These are phyloP conservation scores for Microplitis mediator DNA, from an alignment of 1,140 invertebrate species.

Conservation along the genomic window DNA sequence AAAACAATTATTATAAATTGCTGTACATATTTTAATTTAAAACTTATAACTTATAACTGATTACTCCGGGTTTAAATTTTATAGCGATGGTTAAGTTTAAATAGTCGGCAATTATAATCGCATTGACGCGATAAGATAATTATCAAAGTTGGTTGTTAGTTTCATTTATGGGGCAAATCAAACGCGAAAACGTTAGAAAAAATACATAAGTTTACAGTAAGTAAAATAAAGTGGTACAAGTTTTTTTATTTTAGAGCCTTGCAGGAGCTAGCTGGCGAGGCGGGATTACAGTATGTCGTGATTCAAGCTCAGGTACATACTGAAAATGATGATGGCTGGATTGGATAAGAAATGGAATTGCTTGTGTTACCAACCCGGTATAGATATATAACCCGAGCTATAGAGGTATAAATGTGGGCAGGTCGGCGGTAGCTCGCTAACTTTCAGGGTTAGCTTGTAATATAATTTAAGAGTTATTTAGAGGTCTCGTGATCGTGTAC, in stretches of 20 bases:
- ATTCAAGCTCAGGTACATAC: neutral
- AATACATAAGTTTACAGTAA: neutral
- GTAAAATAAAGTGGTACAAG: too few species aligned
- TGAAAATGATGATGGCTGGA: neutral
- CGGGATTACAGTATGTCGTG: neutral
- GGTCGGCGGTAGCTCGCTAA: neutral
- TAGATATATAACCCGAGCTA: too few species aligned
- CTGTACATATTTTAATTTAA: neutral
- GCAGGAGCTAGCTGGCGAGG: too few species aligned
- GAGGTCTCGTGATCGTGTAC: conserved; percentile 30
- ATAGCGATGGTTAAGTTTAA: neutral
- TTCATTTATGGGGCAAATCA: too few species aligned
- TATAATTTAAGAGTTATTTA: conserved; percentile 35
- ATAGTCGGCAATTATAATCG: neutral
- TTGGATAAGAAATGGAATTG: conserved; percentile 19
- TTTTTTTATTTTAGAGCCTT: too few species aligned
- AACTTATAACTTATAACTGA: too few species aligned
- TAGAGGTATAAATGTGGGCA: neutral
- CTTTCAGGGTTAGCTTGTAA: conserved; percentile 35
- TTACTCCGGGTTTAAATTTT: neutral
- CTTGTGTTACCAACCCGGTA: neutral
- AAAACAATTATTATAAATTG: conserved; percentile 2
- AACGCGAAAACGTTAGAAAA: neutral
- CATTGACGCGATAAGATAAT: conserved; percentile 22
- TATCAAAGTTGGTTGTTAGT: neutral